Base-by-base conservation (phyloP, 1,140 invertebrate genomes). In the Apis laboriosa region DNA sequence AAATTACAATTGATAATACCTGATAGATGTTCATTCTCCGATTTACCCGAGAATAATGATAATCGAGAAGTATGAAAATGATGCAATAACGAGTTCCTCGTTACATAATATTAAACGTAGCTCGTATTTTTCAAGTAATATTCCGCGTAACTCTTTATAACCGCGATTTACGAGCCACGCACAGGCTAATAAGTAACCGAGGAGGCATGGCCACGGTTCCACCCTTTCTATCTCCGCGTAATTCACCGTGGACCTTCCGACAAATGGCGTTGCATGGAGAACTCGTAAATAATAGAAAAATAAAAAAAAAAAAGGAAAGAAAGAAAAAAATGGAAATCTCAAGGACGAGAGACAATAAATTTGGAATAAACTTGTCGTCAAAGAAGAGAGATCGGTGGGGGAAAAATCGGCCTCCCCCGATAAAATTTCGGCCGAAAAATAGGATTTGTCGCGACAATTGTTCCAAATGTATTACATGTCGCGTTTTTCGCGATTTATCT, bases 81-180 rank as follows among this genome's bases (percentile, higher is more conserved):
- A 72, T 17, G 21, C 15, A n/a, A 28, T 34, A 63, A n/a, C 13
- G 24, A 24, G 21, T 8, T 28, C 4, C 43, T 55, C 17, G 43
- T n/a, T n/a, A 34, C 17, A 15, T 67, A n/a, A 19, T 21, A 28
- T 51, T 68, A 78, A 70, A 58, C 53, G 43, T 5, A 58, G 24
- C 34, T 34, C 53, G 28, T 67, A 75, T 76, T 71, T 55, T 43
- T 8, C 78, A 19, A 56, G 51, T 70, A 64, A 56, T 73, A 63
- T 64, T 49, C 19, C 28, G 51, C 51, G 24, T 73, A 64, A 72
- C 12, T 80, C 24, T 64, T 43, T 74, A 17, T 81, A 80, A 80
- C 15, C 56, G 28, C 21, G 24, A 80, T 80, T 80, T 80, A 80
- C 70, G 78, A 12, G 51, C 9, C 24, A 9, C 34, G 1, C 17